phyloP scores from a whole-genome alignment of 1,140 invertebrate genomes.

The Cotesia glomerata region DNA sequence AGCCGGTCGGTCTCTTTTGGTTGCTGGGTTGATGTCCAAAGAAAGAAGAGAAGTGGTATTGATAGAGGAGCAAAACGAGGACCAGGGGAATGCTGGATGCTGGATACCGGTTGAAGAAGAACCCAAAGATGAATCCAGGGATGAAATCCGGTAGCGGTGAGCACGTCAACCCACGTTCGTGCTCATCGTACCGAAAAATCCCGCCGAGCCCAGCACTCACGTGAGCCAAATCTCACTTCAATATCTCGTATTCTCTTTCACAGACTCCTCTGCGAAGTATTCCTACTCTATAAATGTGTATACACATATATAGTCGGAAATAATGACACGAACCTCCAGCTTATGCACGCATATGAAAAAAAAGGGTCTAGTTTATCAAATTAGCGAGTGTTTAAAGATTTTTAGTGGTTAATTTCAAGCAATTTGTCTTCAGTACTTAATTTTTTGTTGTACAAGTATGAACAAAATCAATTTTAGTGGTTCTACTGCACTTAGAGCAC shows the following conservation, averaged over 20 bases:
- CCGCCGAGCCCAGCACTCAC: constrained; percentile 4
- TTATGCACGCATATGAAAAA: too few species aligned
- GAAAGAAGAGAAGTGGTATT: neutral
- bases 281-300: too few species aligned
- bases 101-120: neutral
- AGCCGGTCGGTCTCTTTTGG: constrained; percentile 36
- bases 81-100: neutral
- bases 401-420: too few species aligned
- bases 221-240: constrained; percentile 17
- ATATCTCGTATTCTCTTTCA: neutral
- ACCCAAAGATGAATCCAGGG: constrained; percentile 52
- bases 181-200: constrained; percentile 53
- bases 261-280: neutral
- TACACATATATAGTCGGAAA: too few species aligned
- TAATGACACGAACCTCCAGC: too few species aligned
- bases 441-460: too few species aligned
- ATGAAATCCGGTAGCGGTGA: constrained; percentile 61
- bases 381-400: too few species aligned
- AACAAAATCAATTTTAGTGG: too few species aligned
- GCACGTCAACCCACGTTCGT: constrained; percentile 56
- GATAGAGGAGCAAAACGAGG: neutral
- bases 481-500: too few species aligned
- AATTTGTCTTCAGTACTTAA: too few species aligned
- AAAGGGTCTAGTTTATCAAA: too few species aligned
- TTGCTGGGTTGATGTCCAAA: constrained; percentile 24